Evolutionary conservation across 2,113 vertebrate genomes (phyloP), one percentile per base, ranked within the genome.

Genomic region (Thamnophis sirtalis): DNA sequence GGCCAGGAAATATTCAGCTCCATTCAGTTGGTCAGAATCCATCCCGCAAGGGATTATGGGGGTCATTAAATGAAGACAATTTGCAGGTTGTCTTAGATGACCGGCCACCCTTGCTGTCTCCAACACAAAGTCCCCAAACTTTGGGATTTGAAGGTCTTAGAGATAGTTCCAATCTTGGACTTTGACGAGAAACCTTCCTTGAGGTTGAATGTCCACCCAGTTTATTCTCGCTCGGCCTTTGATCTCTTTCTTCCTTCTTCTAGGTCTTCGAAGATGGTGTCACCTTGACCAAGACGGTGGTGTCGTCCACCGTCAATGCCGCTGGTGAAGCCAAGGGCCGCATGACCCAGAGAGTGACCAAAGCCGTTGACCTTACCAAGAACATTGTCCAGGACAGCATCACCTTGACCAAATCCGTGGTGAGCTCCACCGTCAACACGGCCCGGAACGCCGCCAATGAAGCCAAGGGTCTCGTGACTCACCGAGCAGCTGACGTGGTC

Each of bases 211-310:
- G 4, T 8, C 86, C 17, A 56, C 9, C 53, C 5, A 56, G 3
- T 43, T 43, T 56, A 24, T 28, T 38, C 15, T 43, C 4, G 9
- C 11, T 43, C 1, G 6, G 11, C 9, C 13, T 48, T 55, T 56
- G 53, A 38, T 49, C 17, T 92, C 48, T 91, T 0, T 48, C 33
- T 5, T 94, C 33, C 1, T 24, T 86, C 68, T 84, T 3, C 2
- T 92, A 99, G 99, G 96, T 99, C 4, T 97, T 99, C 92, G 98
- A 98, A 0, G 97, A 98, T 97, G 93, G 95, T 98, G 88, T 98
- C 98, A 11, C 97, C 28, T 9, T 85, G 87, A 88, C 91, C 68
- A 92, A 89, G 50, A 19, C 87, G 0, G 68, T 92, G 19, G 53
- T 89, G 2, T 56, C 26, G 8, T 89, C 87, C 68, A 89, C 91